Evolutionary conservation across 1,140 invertebrate genomes (phyloP), one percentile per base, ranked within the genome.

Genomic region (Forficula auricularia): DNA sequence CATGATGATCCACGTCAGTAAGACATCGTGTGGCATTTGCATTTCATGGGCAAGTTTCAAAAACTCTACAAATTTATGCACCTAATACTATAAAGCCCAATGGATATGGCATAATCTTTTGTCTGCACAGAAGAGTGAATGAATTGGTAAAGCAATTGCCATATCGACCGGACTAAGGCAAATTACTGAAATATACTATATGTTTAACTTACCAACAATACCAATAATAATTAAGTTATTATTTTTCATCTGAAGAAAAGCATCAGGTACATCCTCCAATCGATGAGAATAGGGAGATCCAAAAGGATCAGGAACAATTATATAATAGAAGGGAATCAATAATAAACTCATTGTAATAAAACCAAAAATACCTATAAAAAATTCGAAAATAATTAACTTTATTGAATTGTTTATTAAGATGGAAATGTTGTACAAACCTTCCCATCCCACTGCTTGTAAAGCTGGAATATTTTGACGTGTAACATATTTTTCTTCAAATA

Each of bases 401-500:
- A 27, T 27, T 27, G 10, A 6, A 27, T 27, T 27, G 4, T 27
- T 27, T 27, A 27, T 27, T 27, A 27, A 27, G 4, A 27, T 6
- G 10, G 4, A 10, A 27, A 27, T 6, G 10, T 4, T 27, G 10
- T 35, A 44, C 47, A 37, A 44, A 74, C 81, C 91, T 72, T 96
- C 90, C 81, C 82, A 91, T 3, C 91, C 91, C 32, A 94, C 84
- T 18, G 85, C 89, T 66, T 76, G 82, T 45, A 84, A 57, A 3
- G 80, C 71, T 1, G 85, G 80, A 33, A 95, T 85, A 60, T 92
- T 82, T 42, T 79, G 67, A 31, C 77, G 73, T 35, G 71, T 63
- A 1, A 95, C 71, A 65, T 77, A 91, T 64, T 88, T 91, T 60
- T 97, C 89, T 64, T 97, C 91, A 38, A 86, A 75, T 0, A 95